Conservation (phyloP, 2,797 vertebrate genomes). For the Catostomus latipinnis region DNA sequence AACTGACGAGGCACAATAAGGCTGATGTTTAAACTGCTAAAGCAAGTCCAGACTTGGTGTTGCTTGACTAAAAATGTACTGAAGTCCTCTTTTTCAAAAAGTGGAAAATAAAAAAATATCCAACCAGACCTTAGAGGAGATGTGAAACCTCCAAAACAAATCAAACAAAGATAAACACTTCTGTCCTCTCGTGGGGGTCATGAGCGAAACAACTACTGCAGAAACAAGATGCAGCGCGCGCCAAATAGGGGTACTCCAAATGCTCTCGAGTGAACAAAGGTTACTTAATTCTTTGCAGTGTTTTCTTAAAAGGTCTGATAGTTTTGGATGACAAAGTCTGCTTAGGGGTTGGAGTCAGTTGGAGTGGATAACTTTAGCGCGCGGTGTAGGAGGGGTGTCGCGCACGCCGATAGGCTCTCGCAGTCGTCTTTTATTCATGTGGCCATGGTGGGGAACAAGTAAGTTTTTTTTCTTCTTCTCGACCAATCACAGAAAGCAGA, state of each 20-base stretch:
- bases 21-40: conserved; percentile 53
- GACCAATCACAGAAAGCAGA: conserved; percentile 77
- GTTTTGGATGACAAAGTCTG: conserved; percentile 67
- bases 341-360: conserved; percentile 72
- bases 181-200: conserved; percentile 43
- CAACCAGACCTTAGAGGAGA: conserved; percentile 41
- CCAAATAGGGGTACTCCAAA: conserved; percentile 52
- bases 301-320: conserved; percentile 66
- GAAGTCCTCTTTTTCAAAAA: conserved; percentile 44
- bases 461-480: conserved; percentile 60
- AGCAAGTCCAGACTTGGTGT: conserved; percentile 54
- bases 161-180: conserved; percentile 50
- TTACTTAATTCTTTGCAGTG: conserved; percentile 64
- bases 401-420: conserved; percentile 81
- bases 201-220: conserved; percentile 48
- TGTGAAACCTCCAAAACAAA: conserved; percentile 51
- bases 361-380: conserved; percentile 75
- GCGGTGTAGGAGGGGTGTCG: conserved; percentile 64
- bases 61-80: conserved; percentile 48
- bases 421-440: conserved; percentile 82
- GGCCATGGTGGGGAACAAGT: conserved; percentile 72
- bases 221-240: conserved; percentile 57
- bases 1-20: conserved; percentile 61
- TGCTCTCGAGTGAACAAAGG: conserved; percentile 63
- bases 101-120: conserved; percentile 39